These are phyloP conservation scores for Erebia aethiops DNA, from an alignment of 2,888 invertebrate genomes.

Conservation along the genomic window DNA sequence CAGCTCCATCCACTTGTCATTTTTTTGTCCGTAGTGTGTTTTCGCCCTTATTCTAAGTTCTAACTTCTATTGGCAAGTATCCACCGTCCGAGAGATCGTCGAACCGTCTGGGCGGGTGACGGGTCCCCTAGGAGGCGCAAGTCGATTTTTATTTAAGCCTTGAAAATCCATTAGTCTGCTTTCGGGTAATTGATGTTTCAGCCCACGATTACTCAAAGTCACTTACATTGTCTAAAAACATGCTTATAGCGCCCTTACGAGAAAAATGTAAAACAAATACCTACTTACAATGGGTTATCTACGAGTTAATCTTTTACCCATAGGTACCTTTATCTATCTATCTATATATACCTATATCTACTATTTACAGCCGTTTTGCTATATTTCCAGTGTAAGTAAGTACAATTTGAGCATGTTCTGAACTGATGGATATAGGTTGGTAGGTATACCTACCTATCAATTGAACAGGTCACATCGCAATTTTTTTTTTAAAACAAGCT, in stretches of 20 bases:
- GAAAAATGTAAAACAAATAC: background rate
- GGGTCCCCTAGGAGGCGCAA: conserved; percentile 35
- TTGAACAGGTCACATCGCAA: too few species aligned
- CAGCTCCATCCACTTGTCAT: too few species aligned
- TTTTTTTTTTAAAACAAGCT: too few species aligned
- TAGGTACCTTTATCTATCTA: too few species aligned
- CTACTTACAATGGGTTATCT: background rate
- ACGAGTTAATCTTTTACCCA: too few species aligned
- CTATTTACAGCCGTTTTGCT: too few species aligned
- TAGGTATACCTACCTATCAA: too few species aligned
- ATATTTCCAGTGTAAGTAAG: too few species aligned
- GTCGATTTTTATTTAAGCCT: conserved; percentile 54
- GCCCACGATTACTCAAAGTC: conserved; percentile 36
- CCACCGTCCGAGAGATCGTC: background rate
- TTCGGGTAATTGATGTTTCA: conserved; percentile 57
- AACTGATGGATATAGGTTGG: too few species aligned
- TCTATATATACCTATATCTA: too few species aligned
- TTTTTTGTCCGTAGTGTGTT: too few species aligned
- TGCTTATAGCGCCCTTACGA: conserved; percentile 1
- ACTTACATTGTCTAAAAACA: conserved; percentile 16
- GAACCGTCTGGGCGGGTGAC: background rate
- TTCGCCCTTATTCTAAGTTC: background rate
- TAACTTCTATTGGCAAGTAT: background rate
- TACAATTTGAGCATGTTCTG: too few species aligned
- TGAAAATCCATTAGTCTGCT: conserved; percentile 51